phyloP scores from a whole-genome alignment of 1,140 invertebrate species.

The Pristionchus pacificus region DNA sequence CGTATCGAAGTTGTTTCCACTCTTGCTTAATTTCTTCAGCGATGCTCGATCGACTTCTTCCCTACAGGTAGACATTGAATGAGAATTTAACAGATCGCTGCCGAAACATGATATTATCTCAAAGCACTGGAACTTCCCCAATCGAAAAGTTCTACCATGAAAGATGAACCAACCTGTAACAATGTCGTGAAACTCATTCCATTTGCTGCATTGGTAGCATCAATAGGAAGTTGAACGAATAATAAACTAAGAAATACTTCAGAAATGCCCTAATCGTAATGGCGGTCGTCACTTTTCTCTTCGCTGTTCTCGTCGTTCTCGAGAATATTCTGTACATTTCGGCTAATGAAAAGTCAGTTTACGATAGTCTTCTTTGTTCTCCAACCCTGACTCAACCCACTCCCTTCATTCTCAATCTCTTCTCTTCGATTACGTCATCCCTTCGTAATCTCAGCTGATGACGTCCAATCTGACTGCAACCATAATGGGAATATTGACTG shows the following conservation, averaged over 20 bases:
- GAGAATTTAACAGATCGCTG: neutral
- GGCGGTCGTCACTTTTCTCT: neutral
- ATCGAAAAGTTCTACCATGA: neutral
- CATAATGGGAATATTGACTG: too few species aligned
- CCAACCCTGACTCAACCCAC: too few species aligned
- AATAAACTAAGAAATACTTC: neutral
- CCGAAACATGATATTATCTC: neutral
- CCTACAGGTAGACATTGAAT: neutral
- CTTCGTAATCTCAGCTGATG: too few species aligned
- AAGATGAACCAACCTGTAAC: neutral
- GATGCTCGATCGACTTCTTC: constrained; percentile 1
- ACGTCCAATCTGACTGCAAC: too few species aligned
- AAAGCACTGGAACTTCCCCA: neutral
- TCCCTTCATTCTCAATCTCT: too few species aligned
- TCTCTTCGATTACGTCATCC: too few species aligned
- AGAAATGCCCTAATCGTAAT: neutral
- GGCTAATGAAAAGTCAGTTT: neutral
- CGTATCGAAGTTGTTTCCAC: too few species aligned
- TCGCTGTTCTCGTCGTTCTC: neutral
- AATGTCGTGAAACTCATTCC: neutral
- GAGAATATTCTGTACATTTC: neutral
- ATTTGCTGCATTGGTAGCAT: too few species aligned
- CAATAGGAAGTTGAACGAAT: neutral
- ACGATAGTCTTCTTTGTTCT: too few species aligned
- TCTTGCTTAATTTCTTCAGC: constrained; percentile 4